Conservation (phyloP, 2,797 vertebrate species). For the Carduelis carduelis region DNA sequence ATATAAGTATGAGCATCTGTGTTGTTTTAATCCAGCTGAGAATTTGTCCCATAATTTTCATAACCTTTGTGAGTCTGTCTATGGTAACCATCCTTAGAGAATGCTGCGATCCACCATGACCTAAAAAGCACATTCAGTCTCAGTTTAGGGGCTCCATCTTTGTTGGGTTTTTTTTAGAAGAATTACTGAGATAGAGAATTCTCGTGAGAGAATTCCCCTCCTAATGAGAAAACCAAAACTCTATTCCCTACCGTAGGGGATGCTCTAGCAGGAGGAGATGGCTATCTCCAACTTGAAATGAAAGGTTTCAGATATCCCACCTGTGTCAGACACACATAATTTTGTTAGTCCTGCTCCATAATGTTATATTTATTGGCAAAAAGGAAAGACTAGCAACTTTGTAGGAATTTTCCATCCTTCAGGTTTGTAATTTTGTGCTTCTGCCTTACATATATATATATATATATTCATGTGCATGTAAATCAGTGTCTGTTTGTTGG, state of each 20-base stretch:
- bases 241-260: background rate
- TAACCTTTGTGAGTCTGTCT: background rate
- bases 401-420: background rate
- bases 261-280: background rate
- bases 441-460: background rate
- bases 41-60: background rate
- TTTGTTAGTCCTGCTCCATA: background rate
- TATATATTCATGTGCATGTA: background rate
- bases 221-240: constrained; percentile 30
- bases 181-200: background rate
- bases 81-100: background rate
- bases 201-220: background rate
- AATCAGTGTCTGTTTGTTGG: background rate
- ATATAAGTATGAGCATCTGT: background rate
- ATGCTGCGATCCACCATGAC: background rate
- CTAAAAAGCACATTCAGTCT: background rate
- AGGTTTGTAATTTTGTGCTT: background rate
- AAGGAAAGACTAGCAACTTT: background rate
- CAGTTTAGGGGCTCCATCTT: background rate
- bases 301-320: background rate
- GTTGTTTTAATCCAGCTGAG: constrained; percentile 17
- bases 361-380: background rate
- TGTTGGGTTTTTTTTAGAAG: background rate
- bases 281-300: background rate
- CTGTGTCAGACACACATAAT: background rate